These are phyloP conservation scores for Falco cherrug DNA, from an alignment of 2,797 vertebrate species.

Conservation along the genomic window DNA sequence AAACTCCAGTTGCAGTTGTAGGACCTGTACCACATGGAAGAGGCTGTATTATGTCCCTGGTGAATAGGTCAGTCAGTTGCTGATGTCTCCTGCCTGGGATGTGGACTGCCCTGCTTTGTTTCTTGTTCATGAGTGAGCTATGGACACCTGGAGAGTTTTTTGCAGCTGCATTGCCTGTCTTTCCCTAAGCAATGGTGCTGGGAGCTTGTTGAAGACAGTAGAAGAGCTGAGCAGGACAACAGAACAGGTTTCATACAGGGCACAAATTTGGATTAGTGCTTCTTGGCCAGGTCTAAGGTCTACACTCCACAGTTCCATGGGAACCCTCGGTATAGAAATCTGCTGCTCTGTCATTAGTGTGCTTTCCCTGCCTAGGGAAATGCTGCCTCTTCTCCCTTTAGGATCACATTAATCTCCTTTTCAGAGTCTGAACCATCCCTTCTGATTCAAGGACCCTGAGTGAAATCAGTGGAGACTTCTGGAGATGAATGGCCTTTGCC, in stretches of 20 bases:
- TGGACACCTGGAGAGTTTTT: accelerated
- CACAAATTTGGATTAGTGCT: neutral
- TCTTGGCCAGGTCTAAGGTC: neutral
- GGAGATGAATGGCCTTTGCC: neutral
- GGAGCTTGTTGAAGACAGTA: neutral
- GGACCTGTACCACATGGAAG: neutral
- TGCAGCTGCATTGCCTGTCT: neutral
- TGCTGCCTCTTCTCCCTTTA: neutral
- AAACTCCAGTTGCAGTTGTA: neutral
- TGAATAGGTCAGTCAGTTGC: neutral
- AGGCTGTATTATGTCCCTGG: neutral
- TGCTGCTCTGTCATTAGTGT: neutral
- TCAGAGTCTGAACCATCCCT: neutral
- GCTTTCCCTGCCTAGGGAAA: neutral
- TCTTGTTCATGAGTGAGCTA: neutral
- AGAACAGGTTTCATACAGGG: neutral
- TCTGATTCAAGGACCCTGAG: neutral
- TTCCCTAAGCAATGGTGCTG: neutral
- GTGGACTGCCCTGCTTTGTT: neutral
- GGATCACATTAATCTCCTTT: neutral
- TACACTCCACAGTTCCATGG: neutral
- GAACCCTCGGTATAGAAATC: neutral
- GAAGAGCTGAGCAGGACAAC: neutral
- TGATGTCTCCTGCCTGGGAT: neutral
- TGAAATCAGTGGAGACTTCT: neutral